Percentiles rank a stretch among this genome's conserved stretches.
Evolutionary conservation across 2,113 vertebrate species (phyloP).

Genomic region (Carassius carassius): DNA sequence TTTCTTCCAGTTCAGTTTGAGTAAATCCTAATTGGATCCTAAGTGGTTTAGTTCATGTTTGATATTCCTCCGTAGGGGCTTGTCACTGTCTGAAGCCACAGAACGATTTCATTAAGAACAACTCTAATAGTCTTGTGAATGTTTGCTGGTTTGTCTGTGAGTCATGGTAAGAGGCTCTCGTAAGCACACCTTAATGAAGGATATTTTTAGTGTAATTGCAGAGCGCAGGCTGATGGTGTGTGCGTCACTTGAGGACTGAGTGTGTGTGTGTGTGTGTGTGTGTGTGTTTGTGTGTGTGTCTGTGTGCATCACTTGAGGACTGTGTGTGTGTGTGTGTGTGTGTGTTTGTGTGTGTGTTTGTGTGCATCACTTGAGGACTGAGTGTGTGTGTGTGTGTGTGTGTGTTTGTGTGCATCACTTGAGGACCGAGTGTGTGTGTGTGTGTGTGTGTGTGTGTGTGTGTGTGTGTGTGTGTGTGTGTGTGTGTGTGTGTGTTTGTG

Average conservation of each 20-base stretch:
- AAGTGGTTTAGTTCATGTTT: conserved; percentile 17
- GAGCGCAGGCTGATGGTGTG: background rate
- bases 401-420: background rate
- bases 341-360: too few species aligned
- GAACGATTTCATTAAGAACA: conserved; percentile 15
- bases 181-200: conserved; percentile 29
- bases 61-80: background rate
- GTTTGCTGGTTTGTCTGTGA: conserved; percentile 11
- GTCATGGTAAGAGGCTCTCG: conserved; percentile 6
- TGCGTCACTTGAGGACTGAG: conserved; percentile 10
- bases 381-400: too few species aligned
- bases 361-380: too few species aligned
- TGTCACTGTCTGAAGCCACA: background rate
- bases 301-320: too few species aligned
- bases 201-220: conserved; percentile 48
- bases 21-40: background rate
- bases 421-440: background rate
- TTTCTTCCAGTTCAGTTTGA: background rate
- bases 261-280: too few species aligned
- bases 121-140: background rate
- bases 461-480: too few species aligned
- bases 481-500: too few species aligned
- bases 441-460: too few species aligned
- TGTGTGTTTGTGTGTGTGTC: too few species aligned
- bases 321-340: too few species aligned